Evolutionary conservation across 30 jellyfish, hydroid and myxozoan genomes (phyloP), one percentile per base, ranked within the genome.

Genomic region (Thelohanellus kitauei): DNA sequence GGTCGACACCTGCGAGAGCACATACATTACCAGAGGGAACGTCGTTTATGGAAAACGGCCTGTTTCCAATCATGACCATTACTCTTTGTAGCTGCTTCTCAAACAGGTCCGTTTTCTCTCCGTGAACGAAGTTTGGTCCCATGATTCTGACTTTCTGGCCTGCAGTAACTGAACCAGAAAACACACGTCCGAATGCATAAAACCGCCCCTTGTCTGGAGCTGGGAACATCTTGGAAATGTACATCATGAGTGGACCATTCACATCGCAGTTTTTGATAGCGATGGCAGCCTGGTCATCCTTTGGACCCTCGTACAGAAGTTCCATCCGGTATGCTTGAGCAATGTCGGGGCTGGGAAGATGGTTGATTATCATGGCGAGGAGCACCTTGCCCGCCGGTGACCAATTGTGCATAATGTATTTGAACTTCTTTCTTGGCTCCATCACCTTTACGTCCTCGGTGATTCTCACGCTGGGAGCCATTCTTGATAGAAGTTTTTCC

Each of bases 1-100:
- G 97, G 48, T 80, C 97, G 53, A 64, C 88, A 40, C 97, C 97
- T 30, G 64, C 97, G 32, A 80, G 71, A 43, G 88, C 97, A 52
- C 97, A 80, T 19, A 80, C 66, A 60, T 80, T 80, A 4, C 97
- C 97, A 49, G 89, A 54, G 22, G 97, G 97, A 3, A 80, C 90
- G 66, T 80, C 97, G 29, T 62, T 85, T 56, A 80, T 80, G 25
- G 97, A 85, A 50, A 62, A 85, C 5, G 87, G 58, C 44, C 64
- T 58, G 29, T 89, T 57, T 18, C 97, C 97, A 87, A 80, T 80
- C 97, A 80, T 80, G 48, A 80, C 33, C 43, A 62, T 62, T 31
- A 87, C n/a, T n/a, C n/a, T 64, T 31, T 80, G 97, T 37, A 80
- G 66, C 42, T 63, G 32, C 54, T 80, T 80, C 19, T 22, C 6